These are phyloP conservation scores for Cherax destructor DNA, from an alignment of 1,140 invertebrate species.

Conservation along the genomic window DNA sequence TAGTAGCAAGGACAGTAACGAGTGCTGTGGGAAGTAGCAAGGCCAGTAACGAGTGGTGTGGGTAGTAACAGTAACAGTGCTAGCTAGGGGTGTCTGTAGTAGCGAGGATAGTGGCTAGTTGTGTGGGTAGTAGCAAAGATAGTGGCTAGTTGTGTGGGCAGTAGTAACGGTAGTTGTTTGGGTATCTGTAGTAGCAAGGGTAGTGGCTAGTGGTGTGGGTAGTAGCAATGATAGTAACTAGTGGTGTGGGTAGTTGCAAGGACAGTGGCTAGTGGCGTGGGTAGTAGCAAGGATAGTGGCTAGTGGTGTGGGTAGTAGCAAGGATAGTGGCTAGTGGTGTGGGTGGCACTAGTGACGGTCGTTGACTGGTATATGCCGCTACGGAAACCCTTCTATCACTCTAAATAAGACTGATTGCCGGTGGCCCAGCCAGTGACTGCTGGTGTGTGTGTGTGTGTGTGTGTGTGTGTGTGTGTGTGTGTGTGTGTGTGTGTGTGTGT, in stretches of 20 bases:
- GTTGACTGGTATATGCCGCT: neutral
- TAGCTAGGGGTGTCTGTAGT: neutral
- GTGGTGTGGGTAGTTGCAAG: neutral
- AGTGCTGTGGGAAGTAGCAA: neutral
- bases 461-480: neutral
- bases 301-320: neutral
- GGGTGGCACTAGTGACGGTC: neutral
- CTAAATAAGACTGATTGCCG: slow-evolving; percentile 4
- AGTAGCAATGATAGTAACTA: neutral
- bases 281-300: neutral
- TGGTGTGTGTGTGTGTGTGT: neutral
- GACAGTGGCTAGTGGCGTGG: neutral
- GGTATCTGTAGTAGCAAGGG: too few relatives aligned
- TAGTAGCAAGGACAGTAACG: neutral
- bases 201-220: neutral
- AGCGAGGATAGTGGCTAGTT: neutral
- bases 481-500: neutral
- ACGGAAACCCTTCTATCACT: neutral
- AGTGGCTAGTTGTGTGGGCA: neutral
- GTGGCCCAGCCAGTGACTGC: neutral
- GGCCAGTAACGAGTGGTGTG: neutral
- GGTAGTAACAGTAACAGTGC: neutral
- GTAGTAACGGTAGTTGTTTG: too few relatives aligned
- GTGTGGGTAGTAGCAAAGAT: neutral
- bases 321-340: neutral